Base-by-base conservation (phyloP, 2,888 invertebrate species). In the Caradrina clavipalpis region DNA sequence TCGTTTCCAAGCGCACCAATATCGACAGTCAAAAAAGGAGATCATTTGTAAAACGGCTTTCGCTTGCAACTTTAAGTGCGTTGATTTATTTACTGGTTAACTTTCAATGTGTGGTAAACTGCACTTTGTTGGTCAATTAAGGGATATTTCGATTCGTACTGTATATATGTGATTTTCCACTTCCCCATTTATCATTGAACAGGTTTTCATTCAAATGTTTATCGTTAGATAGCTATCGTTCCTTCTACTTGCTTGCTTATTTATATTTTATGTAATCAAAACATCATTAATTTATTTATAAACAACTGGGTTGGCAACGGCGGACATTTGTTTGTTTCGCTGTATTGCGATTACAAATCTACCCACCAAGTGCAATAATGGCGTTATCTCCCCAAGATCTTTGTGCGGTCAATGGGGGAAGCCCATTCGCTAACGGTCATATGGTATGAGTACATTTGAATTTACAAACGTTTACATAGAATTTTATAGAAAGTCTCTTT, bases 31-130 rank as follows among this genome's bases (percentile, higher is more conserved):
- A 60, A 76, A 83, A 83, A 83, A 78, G 84, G 82, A 83, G 82
- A 73, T 78, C 84, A 68, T 82, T 83, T 83, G 81, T 76, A 67
- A 80, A 74, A 81, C 82, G 59, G 63, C 84, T 82, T 82, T 82
- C 79, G 61, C 81, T 76, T 3, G 60, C 61, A 50, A 75, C 62
- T 72, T 78, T 75, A 72, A 73, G 73, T 71, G 78, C 57, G 69
- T 70, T 74, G 81, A 83, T 73, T 83, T 82, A 79, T 83, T 73
- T 74, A 67, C 71, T 62, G 73, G 65, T 75, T 55, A 58, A 56
- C 56, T 63, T 69, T 80, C 60, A 76, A 73, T 80, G 73, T 71
- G 80, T 69, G 69, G 77, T 74, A 56, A 54, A 75, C 35, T 60
- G 49, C 49, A 76, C 56, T 47, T 59, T 59, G 61, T 66, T 76